These are phyloP conservation scores for Syrista parreyssii DNA, from an alignment of 2,888 invertebrate genomes.

Conservation along the genomic window DNA sequence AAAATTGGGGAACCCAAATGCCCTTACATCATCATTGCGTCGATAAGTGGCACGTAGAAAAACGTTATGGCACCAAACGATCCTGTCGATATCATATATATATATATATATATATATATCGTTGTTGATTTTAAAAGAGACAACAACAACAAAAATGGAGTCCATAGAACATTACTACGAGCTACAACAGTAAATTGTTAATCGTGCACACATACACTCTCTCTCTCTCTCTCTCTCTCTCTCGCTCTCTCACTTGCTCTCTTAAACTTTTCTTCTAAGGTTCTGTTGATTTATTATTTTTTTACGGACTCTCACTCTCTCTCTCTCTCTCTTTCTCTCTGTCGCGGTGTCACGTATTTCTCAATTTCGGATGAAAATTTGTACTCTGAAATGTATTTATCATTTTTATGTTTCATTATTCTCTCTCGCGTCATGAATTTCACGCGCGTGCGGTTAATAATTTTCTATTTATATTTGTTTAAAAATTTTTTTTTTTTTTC, in stretches of 20 bases:
- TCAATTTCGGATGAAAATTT: conserved; percentile 52
- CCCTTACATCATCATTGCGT: neutral
- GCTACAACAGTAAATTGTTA: neutral
- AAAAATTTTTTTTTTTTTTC: conserved; percentile 12
- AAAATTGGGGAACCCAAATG: neutral
- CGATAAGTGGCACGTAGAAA: neutral
- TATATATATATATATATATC: neutral
- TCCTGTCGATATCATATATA: neutral
- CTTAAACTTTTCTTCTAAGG: neutral
- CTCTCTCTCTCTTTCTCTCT: neutral
- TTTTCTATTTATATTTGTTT: too few species aligned
- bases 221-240: neutral
- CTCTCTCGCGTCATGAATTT: neutral
- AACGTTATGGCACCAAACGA: neutral
- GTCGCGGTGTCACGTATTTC: neutral
- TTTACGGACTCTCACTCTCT: neutral
- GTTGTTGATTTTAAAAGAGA: neutral
- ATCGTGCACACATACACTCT: neutral
- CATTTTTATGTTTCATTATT: conserved; percentile 19
- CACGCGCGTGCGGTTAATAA: too few species aligned
- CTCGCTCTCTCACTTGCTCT: neutral
- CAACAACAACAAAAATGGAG: neutral
- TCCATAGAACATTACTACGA: neutral
- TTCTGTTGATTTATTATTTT: neutral
- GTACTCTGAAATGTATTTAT: conserved; percentile 55